Evolutionary conservation across 2,888 invertebrate genomes (phyloP), one percentile per base, ranked within the genome.

Genomic region (Eilema sororculum): DNA sequence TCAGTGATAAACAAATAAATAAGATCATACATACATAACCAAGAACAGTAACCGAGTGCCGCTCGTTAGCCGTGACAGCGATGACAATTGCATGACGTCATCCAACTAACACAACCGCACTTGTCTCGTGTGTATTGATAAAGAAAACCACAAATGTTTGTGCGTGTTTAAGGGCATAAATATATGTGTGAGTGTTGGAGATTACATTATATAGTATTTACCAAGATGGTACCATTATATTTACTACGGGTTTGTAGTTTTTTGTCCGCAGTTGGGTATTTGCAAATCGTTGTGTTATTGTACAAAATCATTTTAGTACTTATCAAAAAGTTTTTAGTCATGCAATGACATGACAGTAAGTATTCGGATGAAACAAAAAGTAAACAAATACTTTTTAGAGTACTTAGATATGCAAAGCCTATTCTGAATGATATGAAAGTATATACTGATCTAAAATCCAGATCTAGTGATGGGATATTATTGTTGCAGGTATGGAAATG

Each of bases 71-170:
- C 93, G 86, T 93, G 93, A 92, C 92, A 91, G 89, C 90, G 90
- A 89, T 93, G 94, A 94, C 94, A 95, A 94, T 93, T 90, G 86
- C 80, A 85, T 95, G 94, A 95, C 95, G 95, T 95, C 94, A 95
- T 74, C 86, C 76, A 74, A 83, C 80, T 83, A 86, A 84, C 88
- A 85, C 83, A 72, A 73, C 74, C 76, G 75, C 80, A 75, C 71
- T 71, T 72, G 79, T 72, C 12, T 72, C 70, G 79, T 85, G 80
- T 65, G 78, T 75, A 80, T 80, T 86, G 89, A 90, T 90, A 91
- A 90, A 87, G 84, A 86, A 88, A 89, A 88, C 88, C 87, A 86
- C 90, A 89, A 86, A 84, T 88, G 78, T 80, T 74, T 71, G 87
- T 86, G 87, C 83, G 84, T 83, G 75, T 57, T 22, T 30, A 30